Evolutionary conservation across 1,140 invertebrate species (phyloP).

Genomic region (Coboldia fuscipes): DNA sequence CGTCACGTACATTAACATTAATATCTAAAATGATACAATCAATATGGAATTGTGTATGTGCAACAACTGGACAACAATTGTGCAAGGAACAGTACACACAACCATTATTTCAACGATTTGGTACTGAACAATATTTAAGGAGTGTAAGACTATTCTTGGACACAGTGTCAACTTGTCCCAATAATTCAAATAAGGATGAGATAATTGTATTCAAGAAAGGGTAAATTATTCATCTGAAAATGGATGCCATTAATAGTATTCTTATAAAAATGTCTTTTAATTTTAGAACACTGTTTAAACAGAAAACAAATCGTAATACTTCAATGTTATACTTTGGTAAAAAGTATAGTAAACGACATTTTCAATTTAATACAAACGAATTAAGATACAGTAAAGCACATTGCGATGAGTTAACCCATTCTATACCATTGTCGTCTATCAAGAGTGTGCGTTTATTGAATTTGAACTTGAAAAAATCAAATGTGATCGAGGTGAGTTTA

Average conservation of each 20-base stretch:
- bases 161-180: constrained; percentile 58
- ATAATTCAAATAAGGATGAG: constrained; percentile 29
- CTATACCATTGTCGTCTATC: constrained; percentile 60
- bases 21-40: constrained; percentile 90
- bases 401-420: constrained; percentile 43
- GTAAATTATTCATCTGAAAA: too few species aligned
- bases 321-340: constrained; percentile 6
- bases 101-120: constrained; percentile 58
- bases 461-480: too few species aligned
- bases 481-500: too few species aligned
- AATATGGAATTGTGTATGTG: constrained; percentile 77
- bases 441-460: not conserved
- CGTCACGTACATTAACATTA: constrained; percentile 70
- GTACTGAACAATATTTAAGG: constrained; percentile 47
- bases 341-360: constrained; percentile 67
- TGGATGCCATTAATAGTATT: too few species aligned
- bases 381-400: constrained; percentile 68
- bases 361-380: constrained; percentile 61
- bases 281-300: not conserved
- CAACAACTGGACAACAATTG: constrained; percentile 48
- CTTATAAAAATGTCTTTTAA: constrained; percentile 4
- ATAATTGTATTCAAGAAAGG: constrained; percentile 67
- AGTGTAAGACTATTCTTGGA: constrained; percentile 68
- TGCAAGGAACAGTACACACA: constrained; percentile 88
- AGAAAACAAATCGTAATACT: too few species aligned